Evolutionary conservation across 2,888 invertebrate species (phyloP), one percentile per base, ranked within the genome.

Genomic region (Metacarcinus magister): DNA sequence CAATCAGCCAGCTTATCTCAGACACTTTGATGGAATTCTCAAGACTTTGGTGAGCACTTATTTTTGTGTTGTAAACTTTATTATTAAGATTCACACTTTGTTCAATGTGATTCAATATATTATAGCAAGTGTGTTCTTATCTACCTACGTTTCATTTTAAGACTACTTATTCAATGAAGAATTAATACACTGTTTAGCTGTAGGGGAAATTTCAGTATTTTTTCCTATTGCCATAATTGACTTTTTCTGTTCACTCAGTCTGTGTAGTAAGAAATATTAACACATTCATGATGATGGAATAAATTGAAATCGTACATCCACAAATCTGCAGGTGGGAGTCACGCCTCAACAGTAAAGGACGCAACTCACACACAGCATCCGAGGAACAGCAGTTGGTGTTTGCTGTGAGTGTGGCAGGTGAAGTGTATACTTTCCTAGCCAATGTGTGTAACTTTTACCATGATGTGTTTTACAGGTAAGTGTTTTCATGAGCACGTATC

Each of bases 381-480:
- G 94, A 91, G 10, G 94, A 96, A 19, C 96, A 96, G 75, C 96
- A 96, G 44, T 43, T 96, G 43, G 92, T 46, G 39, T 82, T 94
- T 44, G 96, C 92, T 39, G 92, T 96, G 10, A 44, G 39, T 89
- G 94, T 96, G 39, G 54, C 96, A 2, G 92, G 94, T 4, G 96
- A 96, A 32, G 92, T 96, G 23, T 94, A 39, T 43, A 89, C 92
- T 75, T 96, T 96, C 94, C 67, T 96, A 10, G 46, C 54, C 82
- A 94, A 96, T 32, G 94, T 96, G n/a, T 94, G 82, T 23, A 92
- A 92, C 39, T 96, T 96, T n/a, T 96, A 96, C 92, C 94, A 96
- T 93, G 95, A 93, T 95, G 95, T 95, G 46, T 95, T 95, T 54
- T 89, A 87, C 60, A 95, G 95, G 95, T 93, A 46, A n/a, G 23